These are phyloP conservation scores for Brachyrhaphis roseni DNA, from an alignment of 2,797 vertebrate genomes.

Conservation along the genomic window DNA sequence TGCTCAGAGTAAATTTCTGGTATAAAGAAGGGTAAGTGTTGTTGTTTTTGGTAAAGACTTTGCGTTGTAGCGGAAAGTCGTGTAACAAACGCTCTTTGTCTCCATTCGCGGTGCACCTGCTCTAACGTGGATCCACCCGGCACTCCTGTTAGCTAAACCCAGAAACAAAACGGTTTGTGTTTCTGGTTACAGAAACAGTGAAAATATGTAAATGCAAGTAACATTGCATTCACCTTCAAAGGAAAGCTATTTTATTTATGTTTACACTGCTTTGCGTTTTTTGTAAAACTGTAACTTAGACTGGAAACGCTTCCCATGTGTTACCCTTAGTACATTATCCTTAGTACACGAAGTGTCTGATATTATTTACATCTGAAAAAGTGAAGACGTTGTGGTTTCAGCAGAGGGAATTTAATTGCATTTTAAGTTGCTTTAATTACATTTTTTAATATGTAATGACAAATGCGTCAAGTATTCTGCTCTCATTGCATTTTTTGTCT, in stretches of 20 bases:
- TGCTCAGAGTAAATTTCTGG: not conserved
- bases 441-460: not conserved
- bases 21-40: not conserved
- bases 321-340: not conserved
- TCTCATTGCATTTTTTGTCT: not conserved
- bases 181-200: not conserved
- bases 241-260: not conserved
- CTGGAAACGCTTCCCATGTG: not conserved
- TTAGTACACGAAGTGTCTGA: not conserved
- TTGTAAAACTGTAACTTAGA: not conserved
- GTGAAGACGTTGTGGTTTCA: not conserved
- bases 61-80: not conserved
- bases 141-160: not conserved
- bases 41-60: not conserved
- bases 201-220: not conserved
- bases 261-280: not conserved
- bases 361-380: not conserved
- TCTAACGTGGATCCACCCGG: not conserved
- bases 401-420: not conserved
- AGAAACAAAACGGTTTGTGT: not conserved
- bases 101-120: not conserved
- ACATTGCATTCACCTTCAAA: not conserved
- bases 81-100: not conserved
- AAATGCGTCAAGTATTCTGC: not conserved
- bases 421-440: not conserved